These are phyloP conservation scores for Ophion ventricosus DNA, from an alignment of 2,888 invertebrate genomes.

Conservation along the genomic window DNA sequence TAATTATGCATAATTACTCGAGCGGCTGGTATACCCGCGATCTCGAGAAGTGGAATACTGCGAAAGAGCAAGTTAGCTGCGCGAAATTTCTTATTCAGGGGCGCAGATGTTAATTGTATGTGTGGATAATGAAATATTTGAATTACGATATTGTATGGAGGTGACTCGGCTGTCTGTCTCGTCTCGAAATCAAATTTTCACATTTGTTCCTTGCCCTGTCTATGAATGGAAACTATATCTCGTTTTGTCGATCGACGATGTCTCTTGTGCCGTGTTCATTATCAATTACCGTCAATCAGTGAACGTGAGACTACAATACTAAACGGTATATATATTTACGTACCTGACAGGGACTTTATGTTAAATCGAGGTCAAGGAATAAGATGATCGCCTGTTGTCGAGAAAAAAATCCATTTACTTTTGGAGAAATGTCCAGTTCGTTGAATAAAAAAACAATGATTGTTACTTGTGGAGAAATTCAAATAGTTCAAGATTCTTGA, in stretches of 20 bases:
- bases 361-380: no score
- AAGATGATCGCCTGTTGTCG: no score
- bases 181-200: slow-evolving; percentile 19
- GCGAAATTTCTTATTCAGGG: background rate
- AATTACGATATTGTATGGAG: slow-evolving; percentile 5
- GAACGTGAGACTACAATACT: background rate
- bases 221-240: slow-evolving; percentile 26
- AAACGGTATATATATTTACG: background rate
- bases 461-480: no score
- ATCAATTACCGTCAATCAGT: slow-evolving; percentile 52
- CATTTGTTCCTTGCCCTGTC: background rate
- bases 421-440: no score
- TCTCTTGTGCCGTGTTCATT: slow-evolving; percentile 23
- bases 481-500: no score
- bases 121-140: slow-evolving; percentile 27
- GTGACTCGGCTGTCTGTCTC: slow-evolving; percentile 9
- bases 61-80: background rate
- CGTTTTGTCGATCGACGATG: slow-evolving; percentile 24
- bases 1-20: background rate
- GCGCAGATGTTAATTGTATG: slow-evolving; percentile 6
- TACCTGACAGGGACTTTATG: no score
- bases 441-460: no score
- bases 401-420: no score
- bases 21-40: background rate
- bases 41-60: background rate